These are phyloP conservation scores for Ashinkailepas kermadecensis DNA, from an alignment of 2,888 invertebrate species.

Conservation along the genomic window DNA sequence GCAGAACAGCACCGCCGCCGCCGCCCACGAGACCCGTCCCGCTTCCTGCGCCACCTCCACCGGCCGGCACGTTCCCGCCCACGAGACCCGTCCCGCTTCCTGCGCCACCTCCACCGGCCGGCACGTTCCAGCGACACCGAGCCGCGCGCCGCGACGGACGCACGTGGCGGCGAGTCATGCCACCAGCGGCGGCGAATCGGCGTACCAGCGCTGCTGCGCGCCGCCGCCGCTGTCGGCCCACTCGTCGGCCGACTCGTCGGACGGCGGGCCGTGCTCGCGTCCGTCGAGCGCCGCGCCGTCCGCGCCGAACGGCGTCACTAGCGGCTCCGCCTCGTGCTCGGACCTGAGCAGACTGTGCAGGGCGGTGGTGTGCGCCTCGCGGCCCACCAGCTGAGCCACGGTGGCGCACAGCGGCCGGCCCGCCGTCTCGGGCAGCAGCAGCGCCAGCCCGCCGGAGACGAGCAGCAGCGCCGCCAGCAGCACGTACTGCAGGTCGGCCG, in stretches of 20 bases:
- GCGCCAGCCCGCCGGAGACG: not conserved
- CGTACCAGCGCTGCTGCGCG: too few relatives aligned
- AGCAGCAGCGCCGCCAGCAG: not conserved
- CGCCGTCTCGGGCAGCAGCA: slow-evolving; percentile 4
- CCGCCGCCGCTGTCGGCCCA: not conserved
- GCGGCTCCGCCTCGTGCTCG: not conserved
- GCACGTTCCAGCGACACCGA: too few relatives aligned
- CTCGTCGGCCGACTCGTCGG: not conserved
- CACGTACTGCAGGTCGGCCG: not conserved
- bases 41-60: too few relatives aligned
- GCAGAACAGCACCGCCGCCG: too few relatives aligned
- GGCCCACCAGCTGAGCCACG: not conserved
- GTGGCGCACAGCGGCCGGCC: slow-evolving; percentile 8
- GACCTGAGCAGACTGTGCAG: not conserved
- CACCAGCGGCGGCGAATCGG: too few relatives aligned
- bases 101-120: too few relatives aligned
- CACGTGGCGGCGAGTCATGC: too few relatives aligned
- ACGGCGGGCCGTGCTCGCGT: not conserved
- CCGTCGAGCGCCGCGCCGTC: too few relatives aligned
- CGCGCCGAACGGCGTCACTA: not conserved
- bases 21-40: too few relatives aligned
- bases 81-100: too few relatives aligned
- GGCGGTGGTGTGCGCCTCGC: not conserved
- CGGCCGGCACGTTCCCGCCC: too few relatives aligned
- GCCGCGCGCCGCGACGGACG: too few relatives aligned